phyloP scores from a whole-genome alignment of 2,888 invertebrate species.

The Eupithecia tripunctaria region DNA sequence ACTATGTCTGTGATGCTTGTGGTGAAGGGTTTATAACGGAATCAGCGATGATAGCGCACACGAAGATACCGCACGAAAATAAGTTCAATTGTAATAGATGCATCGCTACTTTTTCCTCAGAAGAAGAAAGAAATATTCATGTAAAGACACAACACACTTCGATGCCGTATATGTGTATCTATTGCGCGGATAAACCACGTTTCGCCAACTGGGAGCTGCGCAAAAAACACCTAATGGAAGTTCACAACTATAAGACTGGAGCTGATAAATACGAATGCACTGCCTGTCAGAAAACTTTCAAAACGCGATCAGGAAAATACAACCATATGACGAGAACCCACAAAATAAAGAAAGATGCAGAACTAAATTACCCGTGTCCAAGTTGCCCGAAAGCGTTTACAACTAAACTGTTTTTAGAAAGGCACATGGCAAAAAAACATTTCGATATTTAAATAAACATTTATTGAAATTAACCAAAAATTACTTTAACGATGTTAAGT shows the following conservation, averaged over 20 bases:
- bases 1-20: constrained; percentile 79
- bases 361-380: constrained; percentile 76
- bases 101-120: constrained; percentile 71
- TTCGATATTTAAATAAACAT: constrained; percentile 60
- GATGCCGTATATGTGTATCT: constrained; percentile 74
- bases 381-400: constrained; percentile 82
- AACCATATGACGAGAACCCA: constrained; percentile 79
- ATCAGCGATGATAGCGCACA: constrained; percentile 76
- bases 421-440: constrained; percentile 83
- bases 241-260: constrained; percentile 75
- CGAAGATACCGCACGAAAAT: constrained; percentile 77
- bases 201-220: constrained; percentile 77
- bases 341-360: constrained; percentile 73
- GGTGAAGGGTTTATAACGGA: constrained; percentile 80
- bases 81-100: constrained; percentile 77
- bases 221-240: constrained; percentile 74
- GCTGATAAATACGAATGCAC: constrained; percentile 76
- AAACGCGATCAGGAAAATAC: constrained; percentile 77
- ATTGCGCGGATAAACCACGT: constrained; percentile 76
- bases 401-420: constrained; percentile 81
- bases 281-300: constrained; percentile 74
- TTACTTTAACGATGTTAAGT: background rate
- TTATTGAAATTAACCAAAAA: background rate
- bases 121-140: constrained; percentile 73
- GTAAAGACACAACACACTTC: constrained; percentile 77